A percentile compares a stretch with the other conserved stretches of the same genome.
Evolutionary conservation across 2,888 invertebrate species (phyloP).

Genomic region (Agonopterix arenella): DNA sequence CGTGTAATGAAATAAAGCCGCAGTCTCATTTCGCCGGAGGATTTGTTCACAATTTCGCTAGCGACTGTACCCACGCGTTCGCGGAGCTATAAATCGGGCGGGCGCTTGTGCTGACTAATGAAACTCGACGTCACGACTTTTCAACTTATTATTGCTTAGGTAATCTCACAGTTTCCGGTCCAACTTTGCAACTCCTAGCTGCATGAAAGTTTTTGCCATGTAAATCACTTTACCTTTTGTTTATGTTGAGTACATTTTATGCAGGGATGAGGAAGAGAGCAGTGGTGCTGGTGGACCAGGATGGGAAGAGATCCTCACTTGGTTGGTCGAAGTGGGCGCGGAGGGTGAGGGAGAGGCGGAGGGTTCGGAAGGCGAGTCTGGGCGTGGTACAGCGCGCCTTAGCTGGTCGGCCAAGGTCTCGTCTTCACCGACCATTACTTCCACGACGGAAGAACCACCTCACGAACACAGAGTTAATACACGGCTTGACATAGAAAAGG

Average conservation of each 20-base stretch:
- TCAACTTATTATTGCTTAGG: conserved; percentile 25
- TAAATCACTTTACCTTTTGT: no score
- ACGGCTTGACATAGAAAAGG: conserved; percentile 92
- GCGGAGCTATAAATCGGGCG: conserved; percentile 43
- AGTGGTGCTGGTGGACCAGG: conserved; percentile 60
- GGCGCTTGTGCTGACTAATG: conserved; percentile 47
- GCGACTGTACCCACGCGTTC: conserved; percentile 33
- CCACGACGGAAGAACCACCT: conserved; percentile 61
- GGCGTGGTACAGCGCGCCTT: conserved; percentile 88
- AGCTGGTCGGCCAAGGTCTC: conserved; percentile 86
- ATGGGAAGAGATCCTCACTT: conserved; percentile 91
- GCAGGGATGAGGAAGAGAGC: conserved; percentile 44
- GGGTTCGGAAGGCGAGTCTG: conserved; percentile 71
- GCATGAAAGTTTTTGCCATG: not conserved
- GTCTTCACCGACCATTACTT: conserved; percentile 36
- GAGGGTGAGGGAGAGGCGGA: conserved; percentile 79
- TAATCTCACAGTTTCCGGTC: conserved; percentile 2
- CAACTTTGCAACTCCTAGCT: not conserved
- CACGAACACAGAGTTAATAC: conserved; percentile 83
- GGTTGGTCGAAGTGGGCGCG: conserved; percentile 93
- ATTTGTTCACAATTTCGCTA: conserved; percentile 51
- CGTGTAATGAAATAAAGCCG: conserved; percentile 42
- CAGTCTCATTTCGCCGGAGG: conserved; percentile 39
- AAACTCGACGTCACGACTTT: conserved; percentile 51
- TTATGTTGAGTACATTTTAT: conserved; percentile 4